phyloP scores from a whole-genome alignment of 2,888 invertebrate species.

The Netelia fuscicornis region DNA sequence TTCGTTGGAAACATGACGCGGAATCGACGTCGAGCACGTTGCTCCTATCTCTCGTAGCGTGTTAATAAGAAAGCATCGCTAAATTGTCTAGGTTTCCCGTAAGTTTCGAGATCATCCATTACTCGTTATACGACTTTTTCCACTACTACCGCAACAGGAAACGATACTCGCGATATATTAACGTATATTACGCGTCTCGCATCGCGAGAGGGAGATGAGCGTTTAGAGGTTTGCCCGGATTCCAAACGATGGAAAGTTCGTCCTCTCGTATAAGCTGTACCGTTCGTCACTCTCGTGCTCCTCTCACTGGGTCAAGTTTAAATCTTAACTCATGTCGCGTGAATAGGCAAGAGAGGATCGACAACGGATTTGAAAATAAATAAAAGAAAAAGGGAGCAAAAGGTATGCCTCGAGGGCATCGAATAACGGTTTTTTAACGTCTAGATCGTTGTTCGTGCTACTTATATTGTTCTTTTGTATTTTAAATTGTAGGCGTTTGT shows the following conservation, averaged over 20 bases:
- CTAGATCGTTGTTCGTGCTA: background rate
- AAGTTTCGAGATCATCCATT: background rate
- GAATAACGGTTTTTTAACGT: constrained; percentile 51
- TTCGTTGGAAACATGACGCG: constrained; percentile 22
- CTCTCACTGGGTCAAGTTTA: constrained; percentile 59
- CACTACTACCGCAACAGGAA: background rate
- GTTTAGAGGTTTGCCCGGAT: constrained; percentile 36
- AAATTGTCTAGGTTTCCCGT: background rate
- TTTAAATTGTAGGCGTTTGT: background rate
- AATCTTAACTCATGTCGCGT: constrained; percentile 16
- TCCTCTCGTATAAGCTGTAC: constrained; percentile 48
- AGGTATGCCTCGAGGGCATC: constrained; percentile 36
- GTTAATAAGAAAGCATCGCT: constrained; percentile 28
- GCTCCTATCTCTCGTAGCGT: constrained; percentile 23
- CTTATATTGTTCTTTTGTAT: background rate
- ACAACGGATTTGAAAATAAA: constrained; percentile 11
- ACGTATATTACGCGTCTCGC: background rate
- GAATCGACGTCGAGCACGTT: constrained; percentile 16
- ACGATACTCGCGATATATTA: background rate
- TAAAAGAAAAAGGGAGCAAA: constrained; percentile 9
- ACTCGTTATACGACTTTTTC: background rate
- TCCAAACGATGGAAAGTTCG: constrained; percentile 48
- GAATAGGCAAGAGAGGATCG: background rate
- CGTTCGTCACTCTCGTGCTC: constrained; percentile 39
- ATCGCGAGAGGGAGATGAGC: background rate